Evolutionary conservation across 2,888 invertebrate species (phyloP).

Genomic region (Diploptera punctata): DNA sequence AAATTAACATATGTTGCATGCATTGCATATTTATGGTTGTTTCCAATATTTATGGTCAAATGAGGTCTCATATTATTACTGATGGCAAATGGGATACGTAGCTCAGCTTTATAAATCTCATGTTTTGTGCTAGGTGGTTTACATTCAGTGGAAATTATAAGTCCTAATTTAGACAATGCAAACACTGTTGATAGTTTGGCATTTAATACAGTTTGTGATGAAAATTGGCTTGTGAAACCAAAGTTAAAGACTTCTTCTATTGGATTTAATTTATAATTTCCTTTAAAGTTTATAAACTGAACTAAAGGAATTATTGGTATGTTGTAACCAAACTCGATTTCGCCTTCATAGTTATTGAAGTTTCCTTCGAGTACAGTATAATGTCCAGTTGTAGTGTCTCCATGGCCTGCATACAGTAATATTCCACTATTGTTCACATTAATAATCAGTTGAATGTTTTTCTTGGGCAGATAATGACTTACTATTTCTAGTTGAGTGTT

Average conservation of each 20-base stretch:
- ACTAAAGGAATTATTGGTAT: conserved; percentile 22
- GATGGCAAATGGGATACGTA: conserved; percentile 32
- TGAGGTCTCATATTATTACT: conserved; percentile 35
- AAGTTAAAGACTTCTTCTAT: neutral
- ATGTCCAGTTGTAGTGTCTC: conserved; percentile 1
- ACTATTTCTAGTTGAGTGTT: conserved; percentile 32
- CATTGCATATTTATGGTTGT: conserved; percentile 32
- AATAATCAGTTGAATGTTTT: conserved; percentile 10
- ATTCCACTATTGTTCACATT: conserved; percentile 23
- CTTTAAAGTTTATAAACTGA: conserved; percentile 19
- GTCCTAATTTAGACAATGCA: conserved; percentile 5
- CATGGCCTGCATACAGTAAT: conserved; percentile 22
- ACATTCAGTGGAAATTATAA: conserved; percentile 7
- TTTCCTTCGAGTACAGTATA: conserved; percentile 34
- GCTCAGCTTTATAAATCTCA: conserved; percentile 17
- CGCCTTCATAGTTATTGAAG: conserved; percentile 18
- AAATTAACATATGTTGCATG: conserved; percentile 31
- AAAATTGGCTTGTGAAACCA: neutral
- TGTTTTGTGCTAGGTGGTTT: conserved; percentile 27
- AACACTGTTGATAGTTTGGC: conserved; percentile 18
- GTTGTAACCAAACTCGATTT: conserved; percentile 24
- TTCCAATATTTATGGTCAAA: conserved; percentile 33
- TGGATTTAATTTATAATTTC: conserved; percentile 12
- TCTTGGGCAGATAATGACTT: conserved; percentile 31
- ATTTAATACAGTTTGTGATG: neutral